Evolutionary conservation across 2,797 vertebrate genomes (phyloP), one percentile per base, ranked within the genome.

Genomic region (Falco columbarius): DNA sequence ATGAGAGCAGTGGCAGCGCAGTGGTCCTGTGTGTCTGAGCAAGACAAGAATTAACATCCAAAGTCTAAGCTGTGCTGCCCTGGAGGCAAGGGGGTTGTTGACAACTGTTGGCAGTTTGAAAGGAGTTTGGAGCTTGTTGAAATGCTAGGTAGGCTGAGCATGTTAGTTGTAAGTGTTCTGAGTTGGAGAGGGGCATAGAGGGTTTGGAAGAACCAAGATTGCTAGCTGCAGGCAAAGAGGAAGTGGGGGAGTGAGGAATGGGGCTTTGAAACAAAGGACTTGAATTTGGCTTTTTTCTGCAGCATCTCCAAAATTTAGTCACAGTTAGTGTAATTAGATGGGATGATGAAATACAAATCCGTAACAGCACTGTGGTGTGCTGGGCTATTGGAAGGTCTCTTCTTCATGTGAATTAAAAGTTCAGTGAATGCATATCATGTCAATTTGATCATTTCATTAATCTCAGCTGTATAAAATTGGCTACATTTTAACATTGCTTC

Each of bases 401-500:
- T 13, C 23, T 67, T 42, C 10, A 8, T 18, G 54, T 54, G 72
- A 89, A 56, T 51, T 40, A 32, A 61, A 54, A 74, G 23, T 34
- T 70, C 73, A 72, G 47, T 62, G 54, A 56, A 75, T 80, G 66
- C 85, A 29, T 65, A 67, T 94, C 91, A 47, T 6, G 19, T 44
- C 72, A 34, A 3, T 68, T 83, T 63, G 46, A 65, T 79, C 36
- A 9, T 77, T 65, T 62, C 58, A 21, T 92, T 85, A 16, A 55
- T 91, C 86, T 93, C 80, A 75, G 87, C 82, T 91, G n/a, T 46
- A 51, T 52, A 38, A 77, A 89, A 68, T 47, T 87, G 89, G 42
- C 90, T 73, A 62, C 51, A 7, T 59, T 91, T 51, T 49, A 66
- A 65, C 76, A 23, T 19, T 75, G 63, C 85, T 95, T 94, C 42